Evolutionary conservation across 1,140 invertebrate genomes (phyloP).

Genomic region (Rhizoglyphus robini): DNA sequence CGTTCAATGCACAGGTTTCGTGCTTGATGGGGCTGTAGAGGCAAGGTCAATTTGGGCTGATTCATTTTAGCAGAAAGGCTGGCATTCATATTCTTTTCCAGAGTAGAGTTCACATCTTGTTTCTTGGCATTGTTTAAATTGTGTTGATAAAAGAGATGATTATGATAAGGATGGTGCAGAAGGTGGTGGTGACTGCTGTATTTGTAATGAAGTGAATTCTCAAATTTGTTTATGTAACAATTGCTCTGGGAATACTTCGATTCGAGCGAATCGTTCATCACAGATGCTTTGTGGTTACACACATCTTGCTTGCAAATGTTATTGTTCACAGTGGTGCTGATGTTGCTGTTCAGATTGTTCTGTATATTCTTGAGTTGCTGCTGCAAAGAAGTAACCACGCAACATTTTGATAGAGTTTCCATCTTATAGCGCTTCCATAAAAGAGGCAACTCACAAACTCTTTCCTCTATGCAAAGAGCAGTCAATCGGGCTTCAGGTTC

Average conservation of each 20-base stretch:
- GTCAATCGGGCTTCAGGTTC: slow-evolving; percentile 81
- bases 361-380: neutral
- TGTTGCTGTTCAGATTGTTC: neutral
- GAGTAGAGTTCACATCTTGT: neutral
- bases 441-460: slow-evolving; percentile 55
- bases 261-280: neutral
- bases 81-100: neutral
- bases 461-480: slow-evolving; percentile 72
- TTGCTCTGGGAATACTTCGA: neutral
- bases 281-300: neutral
- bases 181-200: slow-evolving; percentile 8
- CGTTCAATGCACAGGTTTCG: slow-evolving; percentile 74
- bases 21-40: slow-evolving; percentile 64
- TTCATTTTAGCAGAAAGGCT: neutral
- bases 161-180: slow-evolving; percentile 14
- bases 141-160: neutral
- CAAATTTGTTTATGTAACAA: slow-evolving; percentile 15
- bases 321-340: neutral
- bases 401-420: slow-evolving; percentile 19
- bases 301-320: neutral
- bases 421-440: slow-evolving; percentile 39
- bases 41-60: slow-evolving; percentile 30
- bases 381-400: neutral
- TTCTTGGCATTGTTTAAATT: neutral
- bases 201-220: slow-evolving; percentile 8